Percentiles rank a stretch among this genome's conserved stretches.
phyloP scores from a whole-genome alignment of 2,888 invertebrate species.

The Eurois occulta region DNA sequence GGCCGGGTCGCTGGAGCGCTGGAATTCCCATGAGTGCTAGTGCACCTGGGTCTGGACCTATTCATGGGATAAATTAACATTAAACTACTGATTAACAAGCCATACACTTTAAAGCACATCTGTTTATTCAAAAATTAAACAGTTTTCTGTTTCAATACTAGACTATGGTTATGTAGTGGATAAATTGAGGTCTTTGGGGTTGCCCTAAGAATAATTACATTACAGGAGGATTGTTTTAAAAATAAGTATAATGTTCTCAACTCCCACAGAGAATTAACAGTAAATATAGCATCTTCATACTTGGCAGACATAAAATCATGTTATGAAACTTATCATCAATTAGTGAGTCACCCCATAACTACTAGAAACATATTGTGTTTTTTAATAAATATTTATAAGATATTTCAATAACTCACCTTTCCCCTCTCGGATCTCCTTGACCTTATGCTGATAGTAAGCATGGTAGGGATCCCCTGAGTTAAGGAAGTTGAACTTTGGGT shows the following conservation, averaged over 20 bases:
- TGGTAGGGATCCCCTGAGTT: conserved; percentile 99
- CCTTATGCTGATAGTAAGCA: conserved; percentile 99
- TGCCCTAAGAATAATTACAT: neutral
- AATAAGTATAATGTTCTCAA: too few relatives aligned
- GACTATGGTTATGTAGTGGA: neutral
- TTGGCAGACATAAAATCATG: neutral
- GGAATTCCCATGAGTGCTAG: conserved; percentile 64
- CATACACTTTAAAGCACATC: neutral
- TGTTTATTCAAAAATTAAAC: neutral
- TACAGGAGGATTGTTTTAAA: neutral
- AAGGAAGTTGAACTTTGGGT: conserved; percentile 99
- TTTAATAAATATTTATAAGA: neutral
- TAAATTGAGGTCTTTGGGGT: neutral
- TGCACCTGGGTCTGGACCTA: conserved; percentile 75
- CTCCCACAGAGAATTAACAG: neutral
- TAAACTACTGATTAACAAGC: neutral
- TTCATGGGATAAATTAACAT: neutral
- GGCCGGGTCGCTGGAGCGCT: conserved; percentile 84
- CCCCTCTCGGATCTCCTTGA: conserved; percentile 98
- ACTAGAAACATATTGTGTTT: neutral
- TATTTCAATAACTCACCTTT: conserved; percentile 90
- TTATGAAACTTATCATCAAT: neutral
- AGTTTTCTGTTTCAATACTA: neutral
- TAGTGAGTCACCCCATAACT: too few relatives aligned
- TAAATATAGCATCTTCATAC: neutral